Evolutionary conservation across 2,113 vertebrate species (phyloP), one percentile per base, ranked within the genome.

Genomic region (Oryzias javanicus): DNA sequence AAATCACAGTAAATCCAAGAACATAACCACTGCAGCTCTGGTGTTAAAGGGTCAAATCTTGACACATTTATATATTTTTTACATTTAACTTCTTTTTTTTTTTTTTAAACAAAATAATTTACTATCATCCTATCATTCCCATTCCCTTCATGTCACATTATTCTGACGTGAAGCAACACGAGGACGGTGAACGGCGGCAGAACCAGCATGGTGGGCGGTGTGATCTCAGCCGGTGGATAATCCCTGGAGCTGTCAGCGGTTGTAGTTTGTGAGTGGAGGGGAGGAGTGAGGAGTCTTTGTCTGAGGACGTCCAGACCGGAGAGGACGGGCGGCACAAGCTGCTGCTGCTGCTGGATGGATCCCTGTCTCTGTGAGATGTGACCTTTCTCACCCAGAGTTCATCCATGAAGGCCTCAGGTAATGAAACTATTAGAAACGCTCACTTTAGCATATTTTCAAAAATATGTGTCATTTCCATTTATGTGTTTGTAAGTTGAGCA

Each of bases 281-380:
- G 70, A 61, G 67, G 55, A 66, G 57, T 53, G 60, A 50, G 45
- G 53, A 56, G 52, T 60, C 59, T 73, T 55, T 59, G 64, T 74
- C 64, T 56, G 6, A 18, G 70, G 78, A 61, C 35, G 35, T 35
- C 35, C 35, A 35, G 35, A 35, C 35, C 10, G 35, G 35, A 35
- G 35, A 61, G 68, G 59, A 64, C 63, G 35, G 22, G 55, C 60
- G 46, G 50, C 49, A 51, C 53, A 68, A 14, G 5, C 54, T 14
- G 4, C 1, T 35, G 5, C 54, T 14, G 4, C 1, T 35, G 10
- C 58, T 8, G 44, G n/a, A 22, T 19, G n/a, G 50, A 8, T 70
- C 58, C 19, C 53, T 56, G 40, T 52, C 15, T 64, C 35, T 59
- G 52, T 58, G 49, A 60, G 77, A 73, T 79, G 80, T 81, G 83